Evolutionary conservation across 2,888 invertebrate species (phyloP).

Genomic region (Amblyjoppa proteus): DNA sequence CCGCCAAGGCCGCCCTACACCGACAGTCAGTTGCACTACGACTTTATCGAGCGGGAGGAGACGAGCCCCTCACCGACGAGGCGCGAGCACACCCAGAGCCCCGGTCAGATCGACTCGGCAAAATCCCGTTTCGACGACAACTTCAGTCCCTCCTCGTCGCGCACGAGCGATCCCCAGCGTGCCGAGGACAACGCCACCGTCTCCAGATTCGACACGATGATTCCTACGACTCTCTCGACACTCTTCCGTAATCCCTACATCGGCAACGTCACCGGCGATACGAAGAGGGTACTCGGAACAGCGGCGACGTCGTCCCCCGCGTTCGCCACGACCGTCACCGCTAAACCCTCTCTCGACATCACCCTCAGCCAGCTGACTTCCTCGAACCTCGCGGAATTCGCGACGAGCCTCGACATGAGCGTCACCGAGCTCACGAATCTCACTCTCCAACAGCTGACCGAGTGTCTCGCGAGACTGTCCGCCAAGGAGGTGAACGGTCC

Average conservation of each 20-base stretch:
- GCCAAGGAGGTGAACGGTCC: conserved; percentile 76
- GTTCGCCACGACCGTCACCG: conserved; percentile 70
- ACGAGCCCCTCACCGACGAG: conserved; percentile 76
- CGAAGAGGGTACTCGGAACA: conserved; percentile 88
- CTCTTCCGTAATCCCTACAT: conserved; percentile 77
- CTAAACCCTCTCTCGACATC: conserved; percentile 88
- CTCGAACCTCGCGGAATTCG: conserved; percentile 92
- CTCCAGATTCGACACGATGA: conserved; percentile 80
- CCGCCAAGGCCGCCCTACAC: conserved; percentile 88
- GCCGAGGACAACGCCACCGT: conserved; percentile 53
- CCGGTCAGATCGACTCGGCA: conserved; percentile 68
- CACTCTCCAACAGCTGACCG: conserved; percentile 94
- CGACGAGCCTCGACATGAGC: conserved; percentile 91
- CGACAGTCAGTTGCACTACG: conserved; percentile 86
- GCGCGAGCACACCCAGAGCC: conserved; percentile 70
- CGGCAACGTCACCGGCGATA: conserved; percentile 75
- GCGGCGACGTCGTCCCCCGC: conserved; percentile 83
- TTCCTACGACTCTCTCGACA: conserved; percentile 78
- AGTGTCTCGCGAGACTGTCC: conserved; percentile 88
- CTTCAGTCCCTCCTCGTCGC: conserved; percentile 80
- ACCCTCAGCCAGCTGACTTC: conserved; percentile 94
- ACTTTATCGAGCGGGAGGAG: conserved; percentile 86
- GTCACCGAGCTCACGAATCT: conserved; percentile 92
- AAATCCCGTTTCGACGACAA: conserved; percentile 80
- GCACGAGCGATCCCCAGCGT: conserved; percentile 43